A percentile compares a stretch with the other conserved stretches of the same genome.
Conservation (phyloP, 1,140 invertebrate genomes). For the Pemphigus obesinymphae region DNA sequence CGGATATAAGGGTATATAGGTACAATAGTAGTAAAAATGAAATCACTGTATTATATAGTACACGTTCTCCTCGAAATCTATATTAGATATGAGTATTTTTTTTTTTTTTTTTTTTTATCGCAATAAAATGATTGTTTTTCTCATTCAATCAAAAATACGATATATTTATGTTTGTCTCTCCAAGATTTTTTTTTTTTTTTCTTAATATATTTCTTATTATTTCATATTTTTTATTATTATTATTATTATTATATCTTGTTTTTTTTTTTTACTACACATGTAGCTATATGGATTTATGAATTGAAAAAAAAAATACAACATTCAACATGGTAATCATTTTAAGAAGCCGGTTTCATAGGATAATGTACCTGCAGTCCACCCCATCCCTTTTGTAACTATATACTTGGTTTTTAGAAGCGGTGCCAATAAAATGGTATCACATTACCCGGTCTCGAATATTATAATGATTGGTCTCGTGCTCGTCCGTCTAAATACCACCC, state of each 20-base stretch:
- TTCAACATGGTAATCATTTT: constrained; percentile 26
- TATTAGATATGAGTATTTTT: neutral
- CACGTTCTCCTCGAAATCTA: neutral
- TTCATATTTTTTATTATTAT: no score
- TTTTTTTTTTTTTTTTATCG: neutral
- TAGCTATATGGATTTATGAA: constrained; percentile 11
- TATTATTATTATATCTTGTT: no score
- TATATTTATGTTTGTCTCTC: no score
- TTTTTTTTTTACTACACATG: no score
- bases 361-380: constrained; percentile 26
- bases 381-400: constrained; percentile 2
- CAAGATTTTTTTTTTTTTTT: no score
- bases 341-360: constrained; percentile 11
- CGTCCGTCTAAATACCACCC: constrained; percentile 2
- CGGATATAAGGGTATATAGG: no score
- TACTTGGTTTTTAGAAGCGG: neutral
- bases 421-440: constrained; percentile 36
- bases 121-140: neutral
- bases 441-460: constrained; percentile 21
- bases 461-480: constrained; percentile 31
- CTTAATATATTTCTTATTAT: no score
- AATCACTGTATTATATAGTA: no score
- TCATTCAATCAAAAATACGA: neutral
- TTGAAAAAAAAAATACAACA: neutral
- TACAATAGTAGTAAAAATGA: no score